phyloP scores from a whole-genome alignment of 2,888 invertebrate species.

The Idaea straminata region DNA sequence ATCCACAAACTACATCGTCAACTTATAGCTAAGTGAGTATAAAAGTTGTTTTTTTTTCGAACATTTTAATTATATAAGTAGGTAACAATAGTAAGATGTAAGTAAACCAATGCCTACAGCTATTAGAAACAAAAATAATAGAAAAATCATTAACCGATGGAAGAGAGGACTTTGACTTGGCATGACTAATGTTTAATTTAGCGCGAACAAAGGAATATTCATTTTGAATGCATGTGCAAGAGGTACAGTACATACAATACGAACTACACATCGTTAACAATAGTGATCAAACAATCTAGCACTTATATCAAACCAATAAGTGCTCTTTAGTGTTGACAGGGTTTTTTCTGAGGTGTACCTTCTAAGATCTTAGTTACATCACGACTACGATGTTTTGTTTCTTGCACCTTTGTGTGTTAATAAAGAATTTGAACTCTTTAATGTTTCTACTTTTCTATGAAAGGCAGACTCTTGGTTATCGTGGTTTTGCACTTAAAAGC shows the following conservation, averaged over 20 bases:
- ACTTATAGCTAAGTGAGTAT: neutral
- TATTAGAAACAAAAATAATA: no score
- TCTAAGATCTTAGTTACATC: neutral
- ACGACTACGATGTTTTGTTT: neutral
- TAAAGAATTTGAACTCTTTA: neutral
- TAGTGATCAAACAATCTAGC: neutral
- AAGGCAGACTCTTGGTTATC: no score
- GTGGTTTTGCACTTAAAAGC: no score
- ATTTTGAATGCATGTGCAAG: neutral
- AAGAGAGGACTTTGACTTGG: conserved; percentile 30
- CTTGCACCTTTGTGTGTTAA: neutral
- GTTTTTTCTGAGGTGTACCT: neutral
- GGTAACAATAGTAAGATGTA: no score
- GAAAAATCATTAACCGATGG: neutral
- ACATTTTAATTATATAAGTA: no score
- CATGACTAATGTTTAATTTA: conserved; percentile 32
- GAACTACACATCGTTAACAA: neutral
- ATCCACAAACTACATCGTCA: conserved; percentile 4
- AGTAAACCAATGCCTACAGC: no score
- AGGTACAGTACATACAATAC: neutral
- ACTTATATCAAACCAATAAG: neutral
- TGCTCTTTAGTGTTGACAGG: neutral
- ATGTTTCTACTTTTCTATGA: no score
- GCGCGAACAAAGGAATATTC: conserved; percentile 27
- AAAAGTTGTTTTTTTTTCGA: neutral